Percentiles rank a stretch among this genome's conserved stretches.
Conservation (phyloP, 1,140 invertebrate species). For the Calephelis virginiensis region DNA sequence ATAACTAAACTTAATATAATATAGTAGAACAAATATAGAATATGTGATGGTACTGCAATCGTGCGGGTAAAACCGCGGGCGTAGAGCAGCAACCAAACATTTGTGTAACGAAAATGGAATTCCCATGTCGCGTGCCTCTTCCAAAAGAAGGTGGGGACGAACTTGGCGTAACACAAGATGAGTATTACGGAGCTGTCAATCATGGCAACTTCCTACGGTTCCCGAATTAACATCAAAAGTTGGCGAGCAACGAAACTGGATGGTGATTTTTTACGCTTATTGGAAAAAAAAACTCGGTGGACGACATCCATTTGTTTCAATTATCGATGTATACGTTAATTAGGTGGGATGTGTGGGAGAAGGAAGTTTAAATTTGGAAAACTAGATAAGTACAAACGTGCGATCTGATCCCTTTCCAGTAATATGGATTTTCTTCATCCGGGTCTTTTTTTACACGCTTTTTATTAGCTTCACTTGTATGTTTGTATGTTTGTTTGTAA, state of each 20-base stretch:
- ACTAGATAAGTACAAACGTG: not conserved
- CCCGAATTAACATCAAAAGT: conserved; percentile 24
- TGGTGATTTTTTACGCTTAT: conserved; percentile 24
- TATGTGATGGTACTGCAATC: too few species aligned
- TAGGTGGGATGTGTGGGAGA: not conserved
- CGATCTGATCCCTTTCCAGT: too few species aligned
- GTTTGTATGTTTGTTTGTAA: too few species aligned
- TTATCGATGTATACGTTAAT: not conserved
- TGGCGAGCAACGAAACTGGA: conserved; percentile 21
- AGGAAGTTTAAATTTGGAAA: not conserved
- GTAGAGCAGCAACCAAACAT: too few species aligned
- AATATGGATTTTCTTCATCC: too few species aligned
- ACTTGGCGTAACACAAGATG: conserved; percentile 2
- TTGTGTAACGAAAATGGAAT: too few species aligned
- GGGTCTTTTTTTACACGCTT: too few species aligned
- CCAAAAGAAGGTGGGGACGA: not conserved
- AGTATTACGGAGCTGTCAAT: conserved; percentile 18
- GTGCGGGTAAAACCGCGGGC: too few species aligned
- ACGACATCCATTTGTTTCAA: conserved; percentile 21
- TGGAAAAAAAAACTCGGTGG: conserved; percentile 25
- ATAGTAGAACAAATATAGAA: too few species aligned
- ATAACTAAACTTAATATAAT: too few species aligned
- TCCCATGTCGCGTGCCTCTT: too few species aligned
- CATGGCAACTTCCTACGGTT: conserved; percentile 19
- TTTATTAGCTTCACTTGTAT: too few species aligned